Percentiles rank a stretch among this genome's conserved stretches.
phyloP scores from a whole-genome alignment of 2,797 vertebrate species.

The Acridotheres tristis region DNA sequence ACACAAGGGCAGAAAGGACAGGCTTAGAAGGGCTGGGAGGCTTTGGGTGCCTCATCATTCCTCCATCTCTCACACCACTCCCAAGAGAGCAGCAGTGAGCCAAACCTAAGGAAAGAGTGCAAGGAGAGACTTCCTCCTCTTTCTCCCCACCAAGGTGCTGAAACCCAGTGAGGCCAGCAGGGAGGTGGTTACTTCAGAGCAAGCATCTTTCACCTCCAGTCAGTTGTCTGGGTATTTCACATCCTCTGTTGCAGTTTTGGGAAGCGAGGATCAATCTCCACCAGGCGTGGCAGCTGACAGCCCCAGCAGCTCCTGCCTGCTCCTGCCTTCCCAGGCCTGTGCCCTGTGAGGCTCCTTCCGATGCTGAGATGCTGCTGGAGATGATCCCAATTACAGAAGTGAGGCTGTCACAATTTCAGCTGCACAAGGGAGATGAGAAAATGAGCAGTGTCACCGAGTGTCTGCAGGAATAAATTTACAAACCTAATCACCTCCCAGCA shows the following conservation, averaged over 20 bases:
- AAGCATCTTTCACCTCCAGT: neutral
- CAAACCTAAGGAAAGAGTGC: neutral
- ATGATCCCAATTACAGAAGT: slow-evolving; percentile 12
- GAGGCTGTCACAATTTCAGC: neutral
- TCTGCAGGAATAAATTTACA: slow-evolving; percentile 48
- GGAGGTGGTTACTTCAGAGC: neutral
- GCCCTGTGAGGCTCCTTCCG: neutral
- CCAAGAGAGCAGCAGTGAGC: neutral
- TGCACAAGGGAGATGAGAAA: neutral
- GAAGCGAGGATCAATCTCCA: neutral
- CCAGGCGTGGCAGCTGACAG: neutral
- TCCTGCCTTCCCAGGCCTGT: neutral
- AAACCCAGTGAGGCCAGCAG: neutral
- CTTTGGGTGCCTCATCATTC: neutral
- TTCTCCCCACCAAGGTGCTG: fast-evolving
- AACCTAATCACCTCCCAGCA: slow-evolving; percentile 51
- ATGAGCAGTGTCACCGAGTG: neutral
- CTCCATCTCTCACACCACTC: neutral
- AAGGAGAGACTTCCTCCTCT: neutral
- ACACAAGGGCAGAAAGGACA: neutral
- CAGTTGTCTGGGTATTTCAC: neutral
- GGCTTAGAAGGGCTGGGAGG: neutral
- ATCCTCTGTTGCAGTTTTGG: neutral
- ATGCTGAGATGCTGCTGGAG: neutral
- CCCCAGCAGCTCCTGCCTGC: neutral